Evolutionary conservation across 2,113 vertebrate species (phyloP), one percentile per base, ranked within the genome.

Genomic region (Salvator merianae): DNA sequence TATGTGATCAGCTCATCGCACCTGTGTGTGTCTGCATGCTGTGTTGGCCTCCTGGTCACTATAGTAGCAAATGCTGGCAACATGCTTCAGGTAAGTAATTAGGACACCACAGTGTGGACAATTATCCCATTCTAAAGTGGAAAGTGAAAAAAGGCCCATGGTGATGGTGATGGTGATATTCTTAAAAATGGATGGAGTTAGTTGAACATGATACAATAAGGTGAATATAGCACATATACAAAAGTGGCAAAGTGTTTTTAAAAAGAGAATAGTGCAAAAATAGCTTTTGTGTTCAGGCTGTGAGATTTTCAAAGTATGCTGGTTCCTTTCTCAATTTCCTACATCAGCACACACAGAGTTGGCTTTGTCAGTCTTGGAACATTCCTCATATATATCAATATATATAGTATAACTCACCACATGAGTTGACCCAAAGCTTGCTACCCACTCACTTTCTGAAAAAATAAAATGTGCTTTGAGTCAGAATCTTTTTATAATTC

Each of bases 351-450:
- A 0, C 43, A 79, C 36, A 77, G 53, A 87, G 32, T 30, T 87
- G 47, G 74, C 82, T 88, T 68, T 88, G 79, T 55, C 70, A 81
- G 47, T 65, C 90, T 87, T 62, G 85, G 62, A 26, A 79, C 73
- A 87, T 82, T 87, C 38, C 82, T 84, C 77, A 47, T 7, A 47
- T 47, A 50, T 71, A 40, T n/a, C n/a, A n/a, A n/a, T n/a, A n/a
- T n/a, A n/a, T 59, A 71, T 22, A 55, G 14, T n/a, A 30, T 24
- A 79, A 12, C 5, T 9, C 30, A 59, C 9, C 43, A 5, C 26
- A 72, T n/a, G 24, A 43, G 7, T 72, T 91, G 84, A 91, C 79
- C 82, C n/a, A 86, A 81, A 83, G 24, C n/a, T 88, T 88, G 59
- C 63, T 59, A 87, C 16, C 34, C 34, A 79, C 34, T 87, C 73